phyloP scores from a whole-genome alignment of 2,113 vertebrate genomes.

The Alosa alosa region DNA sequence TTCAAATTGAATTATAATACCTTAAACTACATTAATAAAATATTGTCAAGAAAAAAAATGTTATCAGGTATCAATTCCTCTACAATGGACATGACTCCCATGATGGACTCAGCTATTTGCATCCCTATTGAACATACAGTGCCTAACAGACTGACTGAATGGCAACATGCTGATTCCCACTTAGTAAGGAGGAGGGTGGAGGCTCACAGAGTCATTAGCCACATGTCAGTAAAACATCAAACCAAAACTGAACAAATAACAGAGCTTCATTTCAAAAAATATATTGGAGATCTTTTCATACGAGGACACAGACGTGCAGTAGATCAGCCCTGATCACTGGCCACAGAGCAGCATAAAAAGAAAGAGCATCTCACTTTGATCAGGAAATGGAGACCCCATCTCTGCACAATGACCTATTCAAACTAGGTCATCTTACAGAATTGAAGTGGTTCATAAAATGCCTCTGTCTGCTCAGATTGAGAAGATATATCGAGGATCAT shows the following conservation, averaged over 20 bases:
- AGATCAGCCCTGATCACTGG: neutral
- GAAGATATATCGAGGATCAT: neutral
- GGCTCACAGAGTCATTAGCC: neutral
- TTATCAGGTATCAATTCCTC: neutral
- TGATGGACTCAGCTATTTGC: neutral
- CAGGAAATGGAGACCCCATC: neutral
- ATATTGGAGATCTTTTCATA: constrained; percentile 1
- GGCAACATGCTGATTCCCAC: neutral
- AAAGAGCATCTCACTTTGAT: neutral
- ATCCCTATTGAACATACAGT: neutral
- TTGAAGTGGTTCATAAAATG: neutral
- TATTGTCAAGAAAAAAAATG: neutral
- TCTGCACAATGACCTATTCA: neutral
- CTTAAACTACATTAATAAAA: neutral
- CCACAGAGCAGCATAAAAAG: neutral
- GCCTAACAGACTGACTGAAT: neutral
- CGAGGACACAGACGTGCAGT: neutral
- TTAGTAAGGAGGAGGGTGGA: neutral
- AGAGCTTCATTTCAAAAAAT: neutral
- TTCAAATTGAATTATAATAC: neutral
- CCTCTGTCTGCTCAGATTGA: neutral
- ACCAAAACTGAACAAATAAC: neutral
- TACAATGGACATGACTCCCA: neutral
- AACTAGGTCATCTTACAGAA: neutral
- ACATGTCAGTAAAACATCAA: neutral